phyloP scores from a whole-genome alignment of 2,797 vertebrate species.

The Sebastes vulpes region DNA sequence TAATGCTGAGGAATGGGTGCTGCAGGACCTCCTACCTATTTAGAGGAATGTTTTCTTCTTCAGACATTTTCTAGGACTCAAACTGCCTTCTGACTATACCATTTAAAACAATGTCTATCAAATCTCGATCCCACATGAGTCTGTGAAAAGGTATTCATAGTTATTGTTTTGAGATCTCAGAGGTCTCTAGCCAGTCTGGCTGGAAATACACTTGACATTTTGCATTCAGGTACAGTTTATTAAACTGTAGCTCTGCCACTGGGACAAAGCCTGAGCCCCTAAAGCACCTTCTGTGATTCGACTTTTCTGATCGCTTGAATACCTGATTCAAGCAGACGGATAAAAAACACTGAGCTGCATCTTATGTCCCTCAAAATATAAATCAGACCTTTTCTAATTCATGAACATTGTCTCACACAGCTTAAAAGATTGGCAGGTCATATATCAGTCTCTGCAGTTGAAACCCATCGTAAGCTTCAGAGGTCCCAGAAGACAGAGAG shows the following conservation, averaged over 20 bases:
- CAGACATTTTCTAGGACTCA: neutral
- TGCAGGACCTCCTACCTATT: neutral
- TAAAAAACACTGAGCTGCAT: neutral
- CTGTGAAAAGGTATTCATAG: slow-evolving; percentile 5
- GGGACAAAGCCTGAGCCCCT: slow-evolving; percentile 32
- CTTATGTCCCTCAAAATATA: slow-evolving; percentile 14
- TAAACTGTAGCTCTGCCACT: slow-evolving; percentile 21
- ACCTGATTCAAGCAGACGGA: neutral
- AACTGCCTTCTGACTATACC: neutral
- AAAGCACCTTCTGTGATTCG: slow-evolving; percentile 8
- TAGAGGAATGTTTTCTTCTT: neutral
- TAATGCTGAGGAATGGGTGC: neutral
- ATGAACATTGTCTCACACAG: neutral
- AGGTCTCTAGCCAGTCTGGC: slow-evolving; percentile 9
- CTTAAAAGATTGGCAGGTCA: slow-evolving; percentile 18
- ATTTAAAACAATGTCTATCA: slow-evolving; percentile 36
- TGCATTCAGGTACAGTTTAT: slow-evolving; percentile 51
- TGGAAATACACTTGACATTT: slow-evolving; percentile 45
- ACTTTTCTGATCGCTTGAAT: slow-evolving; percentile 2
- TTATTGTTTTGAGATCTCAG: slow-evolving; percentile 61
- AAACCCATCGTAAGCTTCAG: slow-evolving; percentile 15
- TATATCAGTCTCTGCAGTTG: slow-evolving; percentile 1
- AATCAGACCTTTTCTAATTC: neutral
- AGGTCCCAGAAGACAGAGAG: neutral
- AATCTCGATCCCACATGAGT: slow-evolving; percentile 4